Conservation (phyloP, 2,113 vertebrate species). For the Drymodes brunneopygia region DNA sequence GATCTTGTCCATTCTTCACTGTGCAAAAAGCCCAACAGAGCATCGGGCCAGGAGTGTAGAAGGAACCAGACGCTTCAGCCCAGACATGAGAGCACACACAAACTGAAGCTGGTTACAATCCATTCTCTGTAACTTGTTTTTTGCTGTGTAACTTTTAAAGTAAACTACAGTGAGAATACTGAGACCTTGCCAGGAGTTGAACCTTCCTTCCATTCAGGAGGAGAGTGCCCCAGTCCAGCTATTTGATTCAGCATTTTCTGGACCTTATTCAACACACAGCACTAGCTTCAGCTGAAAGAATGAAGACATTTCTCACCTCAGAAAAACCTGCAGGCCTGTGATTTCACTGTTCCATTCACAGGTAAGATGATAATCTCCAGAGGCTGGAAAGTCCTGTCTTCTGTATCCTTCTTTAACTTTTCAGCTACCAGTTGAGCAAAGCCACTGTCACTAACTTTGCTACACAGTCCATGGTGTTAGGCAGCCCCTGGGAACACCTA, state of each 20-base stretch:
- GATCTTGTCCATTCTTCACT: neutral
- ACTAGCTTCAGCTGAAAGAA: neutral
- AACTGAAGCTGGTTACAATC: neutral
- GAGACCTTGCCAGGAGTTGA: neutral
- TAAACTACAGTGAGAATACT: neutral
- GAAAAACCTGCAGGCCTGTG: neutral
- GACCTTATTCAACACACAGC: neutral
- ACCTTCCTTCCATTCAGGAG: neutral
- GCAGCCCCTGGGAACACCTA: neutral
- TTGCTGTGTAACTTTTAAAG: neutral
- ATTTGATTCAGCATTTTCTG: neutral
- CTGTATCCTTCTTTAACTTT: neutral
- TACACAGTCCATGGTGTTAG: neutral
- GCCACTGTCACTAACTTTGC: neutral
- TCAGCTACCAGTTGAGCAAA: neutral
- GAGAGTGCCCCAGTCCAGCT: neutral
- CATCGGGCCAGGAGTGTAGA: neutral
- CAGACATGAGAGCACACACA: neutral
- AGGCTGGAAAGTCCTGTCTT: neutral
- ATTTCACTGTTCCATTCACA: neutral
- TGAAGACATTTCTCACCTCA: neutral
- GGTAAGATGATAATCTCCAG: neutral
- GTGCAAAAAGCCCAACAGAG: neutral
- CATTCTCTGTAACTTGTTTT: neutral
- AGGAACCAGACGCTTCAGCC: neutral